A percentile compares a stretch with the other conserved stretches of the same genome.
Evolutionary conservation across 2,888 invertebrate genomes (phyloP).

Genomic region (Drosophila trichaetosa): DNA sequence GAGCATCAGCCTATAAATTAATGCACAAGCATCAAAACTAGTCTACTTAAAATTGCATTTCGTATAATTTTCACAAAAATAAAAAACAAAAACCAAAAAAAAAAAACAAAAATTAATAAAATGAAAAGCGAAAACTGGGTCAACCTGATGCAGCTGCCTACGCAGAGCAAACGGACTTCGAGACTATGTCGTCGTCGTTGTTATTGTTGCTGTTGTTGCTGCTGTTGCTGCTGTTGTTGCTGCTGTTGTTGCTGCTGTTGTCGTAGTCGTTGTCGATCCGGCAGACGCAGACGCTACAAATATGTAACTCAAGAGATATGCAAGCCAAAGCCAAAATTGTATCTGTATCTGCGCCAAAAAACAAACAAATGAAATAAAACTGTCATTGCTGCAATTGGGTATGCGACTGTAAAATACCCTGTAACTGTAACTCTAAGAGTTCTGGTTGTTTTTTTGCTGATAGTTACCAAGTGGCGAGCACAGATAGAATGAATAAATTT

Average conservation of each 20-base stretch:
- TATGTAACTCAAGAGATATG: conserved; percentile 72
- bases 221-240: conserved; percentile 30
- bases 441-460: background rate
- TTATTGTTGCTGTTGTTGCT: conserved; percentile 43
- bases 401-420: conserved; percentile 1
- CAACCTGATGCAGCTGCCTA: conserved; percentile 77
- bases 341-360: conserved; percentile 50
- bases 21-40: conserved; percentile 49
- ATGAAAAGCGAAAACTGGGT: conserved; percentile 78
- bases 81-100: conserved; percentile 1
- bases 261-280: conserved; percentile 59
- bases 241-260: conserved; percentile 47
- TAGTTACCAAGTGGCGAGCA: background rate
- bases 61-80: conserved; percentile 68
- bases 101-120: conserved; percentile 27
- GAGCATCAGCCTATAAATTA: conserved; percentile 51
- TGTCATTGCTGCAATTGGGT: background rate
- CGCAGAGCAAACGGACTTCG: conserved; percentile 60
- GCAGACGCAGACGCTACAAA: conserved; percentile 66
- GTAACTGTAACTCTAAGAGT: background rate
- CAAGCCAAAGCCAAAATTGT: conserved; percentile 55
- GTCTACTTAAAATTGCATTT: conserved; percentile 69
- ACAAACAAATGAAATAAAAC: conserved; percentile 20
- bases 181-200: conserved; percentile 27
- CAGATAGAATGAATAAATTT: background rate